Evolutionary conservation across 1,140 invertebrate species (phyloP).

Genomic region (Lepidurus packardi): DNA sequence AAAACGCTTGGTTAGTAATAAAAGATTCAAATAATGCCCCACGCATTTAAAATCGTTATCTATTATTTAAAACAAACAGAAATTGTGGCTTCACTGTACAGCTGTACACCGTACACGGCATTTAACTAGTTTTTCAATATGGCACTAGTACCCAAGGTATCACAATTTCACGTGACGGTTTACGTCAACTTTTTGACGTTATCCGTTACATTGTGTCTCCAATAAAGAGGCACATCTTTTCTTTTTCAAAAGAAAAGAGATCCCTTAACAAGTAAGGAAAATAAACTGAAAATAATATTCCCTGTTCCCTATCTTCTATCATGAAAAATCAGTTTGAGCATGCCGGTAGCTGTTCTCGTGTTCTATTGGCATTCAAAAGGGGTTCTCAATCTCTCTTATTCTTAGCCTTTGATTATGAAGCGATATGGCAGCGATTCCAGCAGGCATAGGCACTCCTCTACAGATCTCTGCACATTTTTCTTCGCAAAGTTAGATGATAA

Average conservation of each 20-base stretch:
- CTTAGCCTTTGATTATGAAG: conserved; percentile 18
- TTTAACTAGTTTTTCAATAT: conserved; percentile 19
- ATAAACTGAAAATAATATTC: neutral
- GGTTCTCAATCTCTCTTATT: neutral
- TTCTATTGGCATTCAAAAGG: conserved; percentile 7
- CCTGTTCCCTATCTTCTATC: neutral
- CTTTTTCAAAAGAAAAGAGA: neutral
- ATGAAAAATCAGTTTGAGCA: conserved; percentile 18
- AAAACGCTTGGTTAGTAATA: neutral
- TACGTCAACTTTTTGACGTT: neutral
- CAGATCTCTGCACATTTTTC: conserved; percentile 18
- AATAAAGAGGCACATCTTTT: conserved; percentile 18
- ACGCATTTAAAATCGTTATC: conserved; percentile 11
- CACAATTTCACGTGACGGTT: conserved; percentile 18
- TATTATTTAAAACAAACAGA: neutral
- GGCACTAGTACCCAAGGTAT: conserved; percentile 21
- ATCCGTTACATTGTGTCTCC: conserved; percentile 18
- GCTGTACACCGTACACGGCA: conserved; percentile 4
- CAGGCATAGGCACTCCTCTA: conserved; percentile 20
- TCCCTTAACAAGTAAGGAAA: neutral
- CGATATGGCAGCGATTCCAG: conserved; percentile 20
- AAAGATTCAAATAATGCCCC: neutral
- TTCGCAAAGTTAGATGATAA: neutral
- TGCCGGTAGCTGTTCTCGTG: neutral
- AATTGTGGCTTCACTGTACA: conserved; percentile 17